Evolutionary conservation across 2,888 invertebrate species (phyloP).

Genomic region (Epinotia brunnichana): DNA sequence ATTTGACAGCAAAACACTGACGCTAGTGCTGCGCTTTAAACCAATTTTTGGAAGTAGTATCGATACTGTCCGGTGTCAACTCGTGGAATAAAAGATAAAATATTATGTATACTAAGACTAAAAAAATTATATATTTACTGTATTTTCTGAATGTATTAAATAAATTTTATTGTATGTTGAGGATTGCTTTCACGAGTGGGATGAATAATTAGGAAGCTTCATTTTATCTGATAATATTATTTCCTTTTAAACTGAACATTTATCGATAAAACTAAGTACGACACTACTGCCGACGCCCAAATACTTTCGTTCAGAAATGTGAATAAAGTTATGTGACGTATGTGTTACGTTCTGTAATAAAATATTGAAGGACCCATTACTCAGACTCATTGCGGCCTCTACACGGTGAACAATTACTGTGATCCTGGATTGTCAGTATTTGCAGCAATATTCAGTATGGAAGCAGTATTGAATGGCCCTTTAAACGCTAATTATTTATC

Average conservation of each 20-base stretch:
- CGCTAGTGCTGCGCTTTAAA: neutral
- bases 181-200: too few species aligned
- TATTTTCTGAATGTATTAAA: too few species aligned
- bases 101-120: neutral
- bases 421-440: too few species aligned
- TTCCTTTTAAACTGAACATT: neutral
- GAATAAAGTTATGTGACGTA: neutral
- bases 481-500: too few species aligned
- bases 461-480: too few species aligned
- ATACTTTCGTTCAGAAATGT: conserved; percentile 31
- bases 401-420: too few species aligned
- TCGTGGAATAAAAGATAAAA: neutral
- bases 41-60: neutral
- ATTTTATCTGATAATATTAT: neutral
- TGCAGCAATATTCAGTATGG: too few species aligned
- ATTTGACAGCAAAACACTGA: conserved; percentile 43
- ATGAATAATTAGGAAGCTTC: neutral
- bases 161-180: too few species aligned
- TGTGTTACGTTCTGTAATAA: neutral
- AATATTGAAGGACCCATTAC: too few species aligned
- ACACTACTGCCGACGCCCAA: conserved; percentile 41
- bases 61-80: neutral
- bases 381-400: too few species aligned
- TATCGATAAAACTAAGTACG: conserved; percentile 12
- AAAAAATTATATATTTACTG: too few species aligned